Base-by-base conservation (phyloP, 2,888 invertebrate genomes). In the Sarcophaga subvicina region DNA sequence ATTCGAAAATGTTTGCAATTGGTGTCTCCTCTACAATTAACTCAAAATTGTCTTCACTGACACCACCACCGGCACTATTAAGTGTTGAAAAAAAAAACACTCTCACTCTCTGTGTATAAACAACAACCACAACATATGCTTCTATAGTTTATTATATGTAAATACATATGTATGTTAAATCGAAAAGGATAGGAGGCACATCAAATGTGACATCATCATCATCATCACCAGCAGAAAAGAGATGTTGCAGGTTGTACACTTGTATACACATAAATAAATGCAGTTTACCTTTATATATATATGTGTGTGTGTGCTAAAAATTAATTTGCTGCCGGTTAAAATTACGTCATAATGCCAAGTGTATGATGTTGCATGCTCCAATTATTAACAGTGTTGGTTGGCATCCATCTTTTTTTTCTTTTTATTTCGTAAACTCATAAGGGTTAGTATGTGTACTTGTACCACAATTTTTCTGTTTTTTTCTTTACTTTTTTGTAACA, bases 301-400 rank as follows among this genome's bases (percentile, higher is more conserved):
- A 4, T 79, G 14, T n/a, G 10, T 70, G 14, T 79, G 4, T 54
- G 71, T 62, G 62, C 67, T 63, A 69, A 69, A 88, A 87, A 88
- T 88, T 89, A 89, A 89, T 88, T 89, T 87, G 88, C 89, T 88
- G 85, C 87, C 78, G 88, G 88, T 75, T 54, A 73, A 85, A 86
- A 88, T 88, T 88, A 87, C 89, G 77, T 91, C 91, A 92, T 92
- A 91, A 91, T 92, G 91, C 91, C 92, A 92, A 91, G 91, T 92
- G 91, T 92, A 91, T 92, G 91, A 91, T 91, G 91, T 91, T 91
- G 90, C 91, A 92, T 91, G 91, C 91, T 91, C 92, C 91, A 91
- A 91, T 91, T 91, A 91, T 91, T 85, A 80, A 85, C 88, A 77
- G 49, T 82, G 80, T 76, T 73, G 64, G 27, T 76, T 73, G 64